Conservation (phyloP, 2,888 invertebrate species). For the Heliconius erato region DNA sequence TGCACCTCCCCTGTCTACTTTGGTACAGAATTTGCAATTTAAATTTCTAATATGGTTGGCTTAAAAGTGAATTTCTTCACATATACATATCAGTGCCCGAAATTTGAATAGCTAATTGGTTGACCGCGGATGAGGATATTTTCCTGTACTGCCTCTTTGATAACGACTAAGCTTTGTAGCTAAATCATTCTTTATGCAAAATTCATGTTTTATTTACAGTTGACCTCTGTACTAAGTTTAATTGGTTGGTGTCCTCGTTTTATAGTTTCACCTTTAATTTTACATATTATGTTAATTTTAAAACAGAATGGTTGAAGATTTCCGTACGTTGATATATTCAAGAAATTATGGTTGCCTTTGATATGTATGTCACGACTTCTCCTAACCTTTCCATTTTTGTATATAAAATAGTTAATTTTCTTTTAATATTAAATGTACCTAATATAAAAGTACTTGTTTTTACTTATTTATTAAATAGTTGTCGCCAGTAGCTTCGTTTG, state of each 20-base stretch:
- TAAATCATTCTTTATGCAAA: conserved; percentile 38
- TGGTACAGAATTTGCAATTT: conserved; percentile 65
- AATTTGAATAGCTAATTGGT: conserved; percentile 77
- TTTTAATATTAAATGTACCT: too few relatives aligned
- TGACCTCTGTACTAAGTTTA: conserved; percentile 22
- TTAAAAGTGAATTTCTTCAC: conserved; percentile 60
- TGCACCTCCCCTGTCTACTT: conserved; percentile 54
- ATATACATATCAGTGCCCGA: conserved; percentile 57
- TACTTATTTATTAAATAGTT: too few relatives aligned
- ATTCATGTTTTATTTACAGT: conserved; percentile 30
- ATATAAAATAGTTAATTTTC: too few relatives aligned
- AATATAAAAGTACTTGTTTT: too few relatives aligned
- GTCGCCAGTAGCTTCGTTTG: too few relatives aligned
- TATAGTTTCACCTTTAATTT: conserved; percentile 21
- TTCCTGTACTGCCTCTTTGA: conserved; percentile 41
- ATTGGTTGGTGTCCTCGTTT: not conserved
- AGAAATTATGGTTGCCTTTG: conserved; percentile 3
- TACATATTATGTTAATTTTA: conserved; percentile 14
- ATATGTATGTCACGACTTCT: not conserved
- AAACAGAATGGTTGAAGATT: conserved; percentile 3
- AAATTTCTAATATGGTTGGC: conserved; percentile 68
- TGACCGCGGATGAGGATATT: conserved; percentile 41
- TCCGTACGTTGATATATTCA: conserved; percentile 4
- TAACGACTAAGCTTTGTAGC: conserved; percentile 34
- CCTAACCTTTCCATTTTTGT: not conserved